A percentile compares a stretch with the other conserved stretches of the same genome.
Conservation (phyloP, 2,888 invertebrate genomes). For the Mylabris sibirica region DNA sequence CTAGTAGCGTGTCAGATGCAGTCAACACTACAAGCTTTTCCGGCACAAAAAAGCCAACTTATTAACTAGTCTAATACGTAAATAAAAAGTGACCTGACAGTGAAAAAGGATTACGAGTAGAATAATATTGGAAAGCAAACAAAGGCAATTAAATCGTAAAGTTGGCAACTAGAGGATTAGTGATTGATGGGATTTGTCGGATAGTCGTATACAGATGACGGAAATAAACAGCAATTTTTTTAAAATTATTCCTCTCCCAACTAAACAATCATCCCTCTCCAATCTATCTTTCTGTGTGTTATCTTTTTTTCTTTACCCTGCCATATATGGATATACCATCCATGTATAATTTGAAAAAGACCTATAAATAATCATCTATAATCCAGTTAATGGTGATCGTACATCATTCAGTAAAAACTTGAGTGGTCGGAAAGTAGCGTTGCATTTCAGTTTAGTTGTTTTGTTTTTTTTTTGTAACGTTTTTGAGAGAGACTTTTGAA, state of each 20-base stretch:
- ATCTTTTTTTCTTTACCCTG: too few species aligned
- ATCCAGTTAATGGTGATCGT: not conserved
- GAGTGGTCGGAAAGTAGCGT: not conserved
- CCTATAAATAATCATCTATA: constrained; percentile 3
- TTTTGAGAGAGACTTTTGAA: not conserved
- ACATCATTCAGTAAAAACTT: constrained; percentile 7
- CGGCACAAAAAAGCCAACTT: not conserved
- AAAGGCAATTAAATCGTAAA: constrained; percentile 10
- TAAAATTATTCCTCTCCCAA: not conserved
- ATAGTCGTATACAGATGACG: not conserved
- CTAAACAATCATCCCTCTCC: not conserved
- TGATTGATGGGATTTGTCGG: not conserved
- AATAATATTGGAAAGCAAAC: not conserved
- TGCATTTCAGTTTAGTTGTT: not conserved
- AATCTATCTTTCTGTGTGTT: not conserved
- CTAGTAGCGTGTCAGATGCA: constrained; percentile 7
- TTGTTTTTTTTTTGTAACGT: too few species aligned
- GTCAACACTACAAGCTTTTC: not conserved
- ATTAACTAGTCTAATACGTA: not conserved
- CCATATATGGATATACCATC: not conserved
- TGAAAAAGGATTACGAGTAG: not conserved
- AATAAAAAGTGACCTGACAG: not conserved
- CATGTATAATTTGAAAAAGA: not conserved
- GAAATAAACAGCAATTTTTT: not conserved
- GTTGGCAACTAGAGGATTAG: constrained; percentile 4